Evolutionary conservation across 2,888 invertebrate species (phyloP).

Genomic region (Cartodere bifasciata): DNA sequence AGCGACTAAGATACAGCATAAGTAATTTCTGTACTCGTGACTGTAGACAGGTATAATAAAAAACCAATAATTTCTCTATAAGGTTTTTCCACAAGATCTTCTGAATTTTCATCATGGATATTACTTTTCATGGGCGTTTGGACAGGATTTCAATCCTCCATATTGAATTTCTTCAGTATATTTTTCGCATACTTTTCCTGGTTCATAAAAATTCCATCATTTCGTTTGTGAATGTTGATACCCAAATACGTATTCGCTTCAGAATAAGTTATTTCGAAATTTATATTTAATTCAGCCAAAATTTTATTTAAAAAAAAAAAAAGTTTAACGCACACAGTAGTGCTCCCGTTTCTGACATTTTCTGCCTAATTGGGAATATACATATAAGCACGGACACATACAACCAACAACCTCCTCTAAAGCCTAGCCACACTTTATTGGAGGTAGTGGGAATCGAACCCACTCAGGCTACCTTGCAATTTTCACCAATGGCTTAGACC

Average conservation of each 20-base stretch:
- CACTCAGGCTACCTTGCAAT: too few relatives aligned
- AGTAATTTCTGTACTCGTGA: constrained; percentile 20
- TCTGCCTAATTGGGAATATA: too few relatives aligned
- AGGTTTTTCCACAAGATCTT: constrained; percentile 13
- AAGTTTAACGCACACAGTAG: too few relatives aligned
- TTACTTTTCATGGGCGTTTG: constrained; percentile 20
- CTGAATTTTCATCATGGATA: constrained; percentile 16
- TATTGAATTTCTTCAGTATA: constrained; percentile 14
- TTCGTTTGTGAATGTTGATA: constrained; percentile 16
- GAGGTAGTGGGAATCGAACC: too few relatives aligned
- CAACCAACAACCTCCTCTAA: too few relatives aligned
- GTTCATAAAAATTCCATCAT: constrained; percentile 18
- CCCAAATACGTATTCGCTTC: constrained; percentile 14
- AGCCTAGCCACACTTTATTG: too few relatives aligned
- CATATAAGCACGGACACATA: too few relatives aligned
- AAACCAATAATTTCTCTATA: constrained; percentile 2
- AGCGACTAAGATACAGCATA: constrained; percentile 19
- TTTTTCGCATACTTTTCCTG: constrained; percentile 18
- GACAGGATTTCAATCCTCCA: constrained; percentile 8
- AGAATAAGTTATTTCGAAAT: constrained; percentile 9
- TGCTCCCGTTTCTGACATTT: too few relatives aligned
- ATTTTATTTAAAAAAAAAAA: too few relatives aligned
- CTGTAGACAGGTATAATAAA: constrained; percentile 10
- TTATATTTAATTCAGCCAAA: constrained; percentile 6
- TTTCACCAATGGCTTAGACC: too few relatives aligned